Conservation (phyloP, 1,140 invertebrate species). For the Saccostrea cuccullata region DNA sequence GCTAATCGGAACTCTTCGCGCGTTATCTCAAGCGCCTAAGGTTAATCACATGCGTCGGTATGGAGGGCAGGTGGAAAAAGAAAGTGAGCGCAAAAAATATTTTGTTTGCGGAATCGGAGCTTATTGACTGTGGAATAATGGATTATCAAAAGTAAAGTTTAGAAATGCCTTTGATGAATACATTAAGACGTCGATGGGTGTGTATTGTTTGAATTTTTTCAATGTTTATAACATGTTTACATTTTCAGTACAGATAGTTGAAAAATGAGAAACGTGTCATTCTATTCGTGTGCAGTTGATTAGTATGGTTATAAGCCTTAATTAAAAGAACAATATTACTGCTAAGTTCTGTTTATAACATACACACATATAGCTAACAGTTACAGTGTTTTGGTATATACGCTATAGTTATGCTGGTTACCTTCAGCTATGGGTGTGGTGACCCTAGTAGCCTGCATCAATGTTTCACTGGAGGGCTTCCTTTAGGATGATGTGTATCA, state of each 20-base stretch:
- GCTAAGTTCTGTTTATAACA: neutral
- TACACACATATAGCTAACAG: no score
- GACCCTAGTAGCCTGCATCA: no score
- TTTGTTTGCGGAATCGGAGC: neutral
- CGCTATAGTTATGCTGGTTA: no score
- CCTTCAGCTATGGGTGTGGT: no score
- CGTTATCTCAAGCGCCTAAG: neutral
- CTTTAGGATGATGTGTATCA: no score
- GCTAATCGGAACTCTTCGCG: neutral
- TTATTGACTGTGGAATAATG: neutral
- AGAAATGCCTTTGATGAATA: neutral
- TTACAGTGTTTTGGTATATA: no score
- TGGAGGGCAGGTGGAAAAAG: neutral
- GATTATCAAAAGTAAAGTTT: neutral
- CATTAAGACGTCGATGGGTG: neutral
- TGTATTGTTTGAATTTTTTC: constrained; percentile 14
- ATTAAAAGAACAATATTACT: no score
- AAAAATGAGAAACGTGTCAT: neutral
- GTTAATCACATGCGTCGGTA: neutral
- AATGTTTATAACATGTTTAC: neutral
- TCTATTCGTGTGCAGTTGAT: neutral
- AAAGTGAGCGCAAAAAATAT: constrained; percentile 3
- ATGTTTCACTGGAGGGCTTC: no score
- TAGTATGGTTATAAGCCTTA: neutral
- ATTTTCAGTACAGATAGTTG: neutral